Conservation (phyloP, 2,888 invertebrate genomes). For the Piscicola geometra region DNA sequence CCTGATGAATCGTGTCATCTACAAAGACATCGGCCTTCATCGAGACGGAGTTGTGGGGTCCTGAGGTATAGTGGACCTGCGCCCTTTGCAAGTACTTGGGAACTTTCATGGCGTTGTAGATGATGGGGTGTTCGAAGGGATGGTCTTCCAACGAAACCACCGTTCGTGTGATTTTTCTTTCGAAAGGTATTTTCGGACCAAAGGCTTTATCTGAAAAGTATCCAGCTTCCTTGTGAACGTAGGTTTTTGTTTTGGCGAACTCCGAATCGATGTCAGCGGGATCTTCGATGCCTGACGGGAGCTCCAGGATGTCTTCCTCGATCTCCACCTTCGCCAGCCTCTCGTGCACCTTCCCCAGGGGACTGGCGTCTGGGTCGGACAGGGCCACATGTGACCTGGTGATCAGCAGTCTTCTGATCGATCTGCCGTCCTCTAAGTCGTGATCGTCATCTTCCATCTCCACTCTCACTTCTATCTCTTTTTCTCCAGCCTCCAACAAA, state of each 20-base stretch:
- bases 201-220: conserved; percentile 18
- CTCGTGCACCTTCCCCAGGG: conserved; percentile 11
- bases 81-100: conserved; percentile 11
- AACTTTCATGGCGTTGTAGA: not conserved
- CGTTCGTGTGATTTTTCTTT: conserved; percentile 27
- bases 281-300: conserved; percentile 41
- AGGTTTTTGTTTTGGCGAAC: conserved; percentile 13
- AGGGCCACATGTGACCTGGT: conserved; percentile 33
- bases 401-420: conserved; percentile 32
- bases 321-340: conserved; percentile 36
- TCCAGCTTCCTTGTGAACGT: conserved; percentile 23
- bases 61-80: not conserved
- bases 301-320: conserved; percentile 36
- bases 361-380: conserved; percentile 6
- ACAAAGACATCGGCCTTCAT: conserved; percentile 12
- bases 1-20: conserved; percentile 14
- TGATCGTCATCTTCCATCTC: conserved; percentile 39
- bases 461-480: conserved; percentile 34
- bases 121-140: not conserved
- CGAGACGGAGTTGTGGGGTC: not conserved
- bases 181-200: conserved; percentile 19
- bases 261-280: conserved; percentile 38
- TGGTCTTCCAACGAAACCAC: not conserved
- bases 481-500: conserved; percentile 19
- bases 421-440: conserved; percentile 39